Conservation (phyloP, 2,113 vertebrate genomes). For the Mixornis gularis region DNA sequence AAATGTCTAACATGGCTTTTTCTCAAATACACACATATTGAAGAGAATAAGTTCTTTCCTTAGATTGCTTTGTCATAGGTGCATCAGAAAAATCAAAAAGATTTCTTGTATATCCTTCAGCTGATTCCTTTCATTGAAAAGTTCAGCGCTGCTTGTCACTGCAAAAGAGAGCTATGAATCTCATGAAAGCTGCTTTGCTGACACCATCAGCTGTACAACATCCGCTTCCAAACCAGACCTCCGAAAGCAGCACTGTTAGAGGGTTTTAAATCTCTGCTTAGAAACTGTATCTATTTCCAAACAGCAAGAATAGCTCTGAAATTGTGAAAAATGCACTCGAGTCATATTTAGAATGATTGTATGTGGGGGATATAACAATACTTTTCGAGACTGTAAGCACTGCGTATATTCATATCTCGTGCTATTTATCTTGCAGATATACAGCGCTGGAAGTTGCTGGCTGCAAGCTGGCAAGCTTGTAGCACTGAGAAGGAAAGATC, state of each 20-base stretch:
- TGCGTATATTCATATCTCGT: conserved; percentile 70
- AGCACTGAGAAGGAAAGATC: conserved; percentile 69
- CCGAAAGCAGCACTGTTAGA: conserved; percentile 8
- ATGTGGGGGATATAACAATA: conserved; percentile 69
- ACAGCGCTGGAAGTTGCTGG: conserved; percentile 64
- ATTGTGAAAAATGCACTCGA: conserved; percentile 73
- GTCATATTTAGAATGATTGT: conserved; percentile 75
- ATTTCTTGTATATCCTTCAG: conserved; percentile 54
- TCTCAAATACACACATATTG: conserved; percentile 23
- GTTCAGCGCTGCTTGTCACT: conserved; percentile 54
- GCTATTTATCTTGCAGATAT: conserved; percentile 81
- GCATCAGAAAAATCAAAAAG: conserved; percentile 61
- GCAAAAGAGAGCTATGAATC: conserved; percentile 66
- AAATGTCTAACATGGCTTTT: neutral
- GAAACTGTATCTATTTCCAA: conserved; percentile 67
- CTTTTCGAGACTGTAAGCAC: conserved; percentile 73
- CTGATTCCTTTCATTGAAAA: conserved; percentile 47
- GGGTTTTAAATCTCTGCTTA: conserved; percentile 70
- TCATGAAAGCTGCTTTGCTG: conserved; percentile 26
- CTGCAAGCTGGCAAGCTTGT: conserved; percentile 67
- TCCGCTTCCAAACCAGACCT: conserved; percentile 40
- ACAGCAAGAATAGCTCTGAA: conserved; percentile 62
- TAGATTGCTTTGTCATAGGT: conserved; percentile 49
- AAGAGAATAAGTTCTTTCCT: conserved; percentile 36
- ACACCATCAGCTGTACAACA: conserved; percentile 39